Evolutionary conservation across 2,797 vertebrate genomes (phyloP).

Genomic region (Clamator glandarius): DNA sequence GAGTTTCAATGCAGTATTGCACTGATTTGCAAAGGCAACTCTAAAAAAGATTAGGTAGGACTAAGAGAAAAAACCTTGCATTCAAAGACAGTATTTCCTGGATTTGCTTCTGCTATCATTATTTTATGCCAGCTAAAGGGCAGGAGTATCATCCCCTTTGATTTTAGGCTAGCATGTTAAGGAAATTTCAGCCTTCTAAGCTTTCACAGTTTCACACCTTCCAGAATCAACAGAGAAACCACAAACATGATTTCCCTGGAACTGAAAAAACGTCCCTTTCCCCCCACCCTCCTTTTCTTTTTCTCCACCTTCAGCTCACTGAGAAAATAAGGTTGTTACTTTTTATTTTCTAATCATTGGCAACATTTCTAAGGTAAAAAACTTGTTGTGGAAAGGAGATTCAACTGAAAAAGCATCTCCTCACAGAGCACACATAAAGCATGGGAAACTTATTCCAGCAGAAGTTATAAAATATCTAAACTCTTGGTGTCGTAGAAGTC

Average conservation of each 20-base stretch:
- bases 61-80: background rate
- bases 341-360: background rate
- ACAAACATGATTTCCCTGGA: background rate
- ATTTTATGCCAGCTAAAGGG: background rate
- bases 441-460: background rate
- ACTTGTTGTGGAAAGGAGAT: background rate
- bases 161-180: conserved; percentile 7
- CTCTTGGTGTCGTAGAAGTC: background rate
- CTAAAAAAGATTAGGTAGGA: background rate
- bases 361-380: background rate
- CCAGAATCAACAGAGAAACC: background rate
- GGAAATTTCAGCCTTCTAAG: conserved; percentile 12
- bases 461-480: background rate
- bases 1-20: background rate
- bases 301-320: accelerated
- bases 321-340: background rate
- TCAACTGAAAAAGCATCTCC: background rate
- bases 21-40: background rate
- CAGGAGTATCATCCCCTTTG: background rate
- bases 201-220: background rate
- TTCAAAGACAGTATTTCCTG: background rate
- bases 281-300: too few species aligned
- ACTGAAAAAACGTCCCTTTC: background rate
- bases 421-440: background rate
- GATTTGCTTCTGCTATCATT: background rate